Evolutionary conservation across 2,113 vertebrate genomes (phyloP), one percentile per base, ranked within the genome.

Genomic region (Scomber colias): DNA sequence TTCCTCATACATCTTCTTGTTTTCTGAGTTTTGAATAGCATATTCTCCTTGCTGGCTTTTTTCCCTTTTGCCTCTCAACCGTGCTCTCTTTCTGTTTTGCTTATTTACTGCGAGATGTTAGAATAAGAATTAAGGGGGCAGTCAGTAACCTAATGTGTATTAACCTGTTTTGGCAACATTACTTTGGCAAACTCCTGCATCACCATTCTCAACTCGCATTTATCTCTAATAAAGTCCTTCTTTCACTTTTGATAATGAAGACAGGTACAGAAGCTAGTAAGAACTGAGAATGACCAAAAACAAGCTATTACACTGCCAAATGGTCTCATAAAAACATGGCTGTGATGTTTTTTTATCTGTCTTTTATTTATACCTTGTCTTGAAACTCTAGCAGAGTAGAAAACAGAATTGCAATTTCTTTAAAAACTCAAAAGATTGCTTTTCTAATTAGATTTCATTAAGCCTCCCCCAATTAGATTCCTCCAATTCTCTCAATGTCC

Each of bases 1-100:
- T 72, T 30, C 24, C 24, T 27, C 60, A 79, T 82, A 10, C 59
- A 56, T 63, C 61, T 53, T 55, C 59, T 59, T 24, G 50, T 56
- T 66, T 75, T 57, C 0, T 31, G 16, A n/a, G 46, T 62, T 27
- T 82, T 44, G 27, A 60, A 67, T 17, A 64, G 44, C 57, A 55
- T 17, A 0, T 75, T 50, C n/a, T 63, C 49, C 0, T 63, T 10
- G n/a, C 63, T 73, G 56, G 51, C 46, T 49, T 27, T 57, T 60
- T 61, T 15, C 45, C 16, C 21, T 69, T 79, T 53, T 63, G 2
- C 59, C 5, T 66, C 56, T 48, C 46, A 63, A 27, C 51, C 35
- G 30, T 19, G 14, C 48, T 17, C 35, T 64, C 14, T 40, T 59
- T 82, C 30, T 62, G 15, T 68, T 82, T 65, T 50, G 44, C 71